Evolutionary conservation across 2,888 invertebrate genomes (phyloP), one percentile per base, ranked within the genome.

Genomic region (Hydrotaea diabolus): DNA sequence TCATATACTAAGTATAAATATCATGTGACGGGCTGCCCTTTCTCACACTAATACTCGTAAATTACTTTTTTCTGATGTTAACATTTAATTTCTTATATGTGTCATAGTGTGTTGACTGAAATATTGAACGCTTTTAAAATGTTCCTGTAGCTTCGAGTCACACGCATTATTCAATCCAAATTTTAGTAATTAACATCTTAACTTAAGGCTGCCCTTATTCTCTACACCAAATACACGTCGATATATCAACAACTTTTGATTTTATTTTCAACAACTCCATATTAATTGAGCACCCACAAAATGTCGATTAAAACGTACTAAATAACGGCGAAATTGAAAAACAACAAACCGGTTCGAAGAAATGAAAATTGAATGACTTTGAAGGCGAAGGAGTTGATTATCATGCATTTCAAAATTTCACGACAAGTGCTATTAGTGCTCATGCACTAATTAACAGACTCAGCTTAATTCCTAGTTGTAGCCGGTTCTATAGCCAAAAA

Each of bases 371-470:
- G 36, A n/a, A 39, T 46, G 62, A 11, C 13, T 43, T 55, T 21
- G 49, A 36, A 43, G 53, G 73, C 36, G 78, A 73, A 23, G 59
- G 72, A 72, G 19, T 62, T 74, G 13, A 69, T 82, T 23, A 57
- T 57, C 59, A 46, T 69, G 23, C 31, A 73, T 73, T 84, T 72
- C 26, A 66, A 57, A 78, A 73, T 81, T 81, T 81, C 23, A 78
- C 73, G 76, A 78, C 79, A 74, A 69, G 55, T 62, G 62, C 62
- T 79, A 69, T 85, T 85, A 85, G 79, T 79, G 77, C 79, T 82
- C 55, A 79, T 79, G 81, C 82, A 79, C 85, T 85, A 82, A 85
- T 82, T 85, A 82, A 79, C 23, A 73, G 79, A 69, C 59, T 49
- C 75, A n/a, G 64, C 31, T 66, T 26, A 64, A 75, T 53, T 73